Conservation (phyloP, 2,113 vertebrate species). For the Pagrus major region DNA sequence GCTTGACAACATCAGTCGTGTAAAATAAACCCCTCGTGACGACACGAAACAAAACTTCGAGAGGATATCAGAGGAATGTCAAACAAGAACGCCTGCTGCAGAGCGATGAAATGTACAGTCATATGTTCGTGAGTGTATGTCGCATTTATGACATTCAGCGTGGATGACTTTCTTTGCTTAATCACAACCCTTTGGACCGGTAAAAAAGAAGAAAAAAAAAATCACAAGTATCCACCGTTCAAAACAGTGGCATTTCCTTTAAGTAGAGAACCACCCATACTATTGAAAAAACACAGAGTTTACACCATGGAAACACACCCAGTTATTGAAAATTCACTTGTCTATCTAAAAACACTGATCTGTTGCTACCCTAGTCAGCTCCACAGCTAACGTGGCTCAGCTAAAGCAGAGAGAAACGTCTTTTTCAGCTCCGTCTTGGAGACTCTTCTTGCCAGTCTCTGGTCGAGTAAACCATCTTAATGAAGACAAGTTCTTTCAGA, state of each 20-base stretch:
- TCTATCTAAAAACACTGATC: slow-evolving; percentile 71
- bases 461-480: slow-evolving; percentile 47
- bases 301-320: slow-evolving; percentile 64
- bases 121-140: not conserved
- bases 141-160: slow-evolving; percentile 67
- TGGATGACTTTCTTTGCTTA: slow-evolving; percentile 40
- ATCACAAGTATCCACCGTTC: slow-evolving; percentile 12
- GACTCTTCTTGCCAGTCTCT: slow-evolving; percentile 31
- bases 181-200: slow-evolving; percentile 45
- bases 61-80: slow-evolving; percentile 37
- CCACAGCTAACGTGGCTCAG: slow-evolving; percentile 82
- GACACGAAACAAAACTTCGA: slow-evolving; percentile 1
- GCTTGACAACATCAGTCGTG: slow-evolving; percentile 22
- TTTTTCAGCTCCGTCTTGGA: slow-evolving; percentile 13
- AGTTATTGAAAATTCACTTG: slow-evolving; percentile 67
- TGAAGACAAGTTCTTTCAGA: slow-evolving; percentile 52
- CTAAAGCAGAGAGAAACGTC: slow-evolving; percentile 73
- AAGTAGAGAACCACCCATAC: slow-evolving; percentile 48
- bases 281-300: slow-evolving; percentile 61
- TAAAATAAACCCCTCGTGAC: slow-evolving; percentile 17
- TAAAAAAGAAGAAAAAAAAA: slow-evolving; percentile 19
- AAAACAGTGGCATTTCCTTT: slow-evolving; percentile 60
- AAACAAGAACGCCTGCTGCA: slow-evolving; percentile 9
- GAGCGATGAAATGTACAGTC: slow-evolving; percentile 43
- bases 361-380: slow-evolving; percentile 81